Percentiles rank a stretch among this genome's conserved stretches.
Evolutionary conservation across 2,797 vertebrate genomes (phyloP).

Genomic region (Setipinna tenuifilis): DNA sequence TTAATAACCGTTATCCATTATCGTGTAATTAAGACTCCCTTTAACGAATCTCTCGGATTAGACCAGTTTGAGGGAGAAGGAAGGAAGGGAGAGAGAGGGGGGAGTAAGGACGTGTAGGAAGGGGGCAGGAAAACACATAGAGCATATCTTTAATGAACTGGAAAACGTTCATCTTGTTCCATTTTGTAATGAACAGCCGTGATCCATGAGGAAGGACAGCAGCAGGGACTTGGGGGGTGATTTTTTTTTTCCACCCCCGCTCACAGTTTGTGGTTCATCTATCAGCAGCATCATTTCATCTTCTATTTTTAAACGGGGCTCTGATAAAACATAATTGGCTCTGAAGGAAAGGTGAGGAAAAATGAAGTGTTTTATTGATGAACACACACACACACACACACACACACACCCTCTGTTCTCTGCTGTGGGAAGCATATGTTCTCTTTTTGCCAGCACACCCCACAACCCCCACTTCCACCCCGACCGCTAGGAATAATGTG

Average conservation of each 20-base stretch:
- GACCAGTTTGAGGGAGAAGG: slow-evolving; percentile 75
- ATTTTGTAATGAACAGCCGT: slow-evolving; percentile 96
- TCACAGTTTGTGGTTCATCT: slow-evolving; percentile 93
- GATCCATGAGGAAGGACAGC: slow-evolving; percentile 85
- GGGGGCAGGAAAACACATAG: slow-evolving; percentile 85
- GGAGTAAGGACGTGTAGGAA: slow-evolving; percentile 46
- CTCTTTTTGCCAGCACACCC: slow-evolving; percentile 52
- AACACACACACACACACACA: slow-evolving; percentile 54
- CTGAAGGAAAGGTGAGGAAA: slow-evolving; percentile 61
- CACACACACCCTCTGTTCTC: slow-evolving; percentile 63
- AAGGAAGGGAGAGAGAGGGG: slow-evolving; percentile 13
- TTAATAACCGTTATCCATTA: slow-evolving; percentile 99
- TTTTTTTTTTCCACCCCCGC: slow-evolving; percentile 71
- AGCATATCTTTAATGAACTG: slow-evolving; percentile 99
- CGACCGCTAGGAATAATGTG: slow-evolving; percentile 55
- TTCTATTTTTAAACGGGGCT: slow-evolving; percentile 98
- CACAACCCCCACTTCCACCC: neutral
- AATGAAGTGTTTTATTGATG: slow-evolving; percentile 74
- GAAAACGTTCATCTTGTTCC: slow-evolving; percentile 98
- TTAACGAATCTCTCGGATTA: slow-evolving; percentile 97
- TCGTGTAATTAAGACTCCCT: slow-evolving; percentile 99
- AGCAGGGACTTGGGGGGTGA: slow-evolving; percentile 73
- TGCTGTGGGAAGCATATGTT: slow-evolving; percentile 68
- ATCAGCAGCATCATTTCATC: slow-evolving; percentile 94
- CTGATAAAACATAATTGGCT: slow-evolving; percentile 92